Evolutionary conservation across 2,888 invertebrate genomes (phyloP), one percentile per base, ranked within the genome.

Genomic region (Hyppa rectilinea): DNA sequence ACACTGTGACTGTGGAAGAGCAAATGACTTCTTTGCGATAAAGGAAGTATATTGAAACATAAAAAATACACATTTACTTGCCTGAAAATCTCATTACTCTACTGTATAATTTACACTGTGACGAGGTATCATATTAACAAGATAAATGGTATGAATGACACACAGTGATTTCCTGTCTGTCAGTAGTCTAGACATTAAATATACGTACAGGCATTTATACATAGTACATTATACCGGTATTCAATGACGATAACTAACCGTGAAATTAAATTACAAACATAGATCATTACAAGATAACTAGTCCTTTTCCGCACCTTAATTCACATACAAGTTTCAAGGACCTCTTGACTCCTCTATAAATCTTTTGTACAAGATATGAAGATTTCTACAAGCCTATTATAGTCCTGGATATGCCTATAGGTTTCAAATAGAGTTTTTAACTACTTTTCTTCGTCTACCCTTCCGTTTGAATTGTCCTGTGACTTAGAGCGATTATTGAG

Each of bases 131-230:
- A 70, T 73, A 78, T 87, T 85, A 80, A 71, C 74, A 70, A 74
- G 69, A 78, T 83, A 84, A 79, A 80, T 75, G 76, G 72, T 74
- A 71, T 68, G 68, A 66, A 78, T 83, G 85, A 82, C 77, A 83
- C 75, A 73, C 71, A 68, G 66, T 75, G 80, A 77, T 84, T 86
- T 87, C 87, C 86, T 87, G 88, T 89, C 89, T 88, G 83, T 78
- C 73, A 31, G 74, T 71, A 80, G 89, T 88, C 88, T 89, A 88
- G 88, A 87, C 87, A 79, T 71, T 78, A 80, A 78, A 77, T 55
- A 69, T 72, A 78, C 53, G 49, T 53, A 75, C 49, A 60, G 34
- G 62, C 45, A 61, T 43, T 62, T 40, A 65, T 12, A 70, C 26
- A 38, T 34, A 60, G 4, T 56, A 56, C 9, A 23, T n/a, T 49